Base-by-base conservation (phyloP, 2,113 vertebrate genomes). In the Zapus hudsonius region DNA sequence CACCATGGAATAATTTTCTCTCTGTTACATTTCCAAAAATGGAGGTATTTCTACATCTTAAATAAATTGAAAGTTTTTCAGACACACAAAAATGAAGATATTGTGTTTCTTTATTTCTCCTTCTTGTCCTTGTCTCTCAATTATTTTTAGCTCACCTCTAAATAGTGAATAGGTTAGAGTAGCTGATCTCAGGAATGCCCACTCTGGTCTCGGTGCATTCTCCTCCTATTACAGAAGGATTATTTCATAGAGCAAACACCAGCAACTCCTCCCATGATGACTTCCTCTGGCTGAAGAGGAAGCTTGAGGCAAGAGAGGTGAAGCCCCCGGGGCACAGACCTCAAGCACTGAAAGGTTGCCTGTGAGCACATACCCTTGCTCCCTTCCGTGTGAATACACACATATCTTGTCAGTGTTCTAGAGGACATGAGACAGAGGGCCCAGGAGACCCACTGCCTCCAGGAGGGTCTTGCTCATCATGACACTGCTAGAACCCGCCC, bases 61-160 rank as follows among this genome's bases (percentile, higher is more conserved):
- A 95, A 96, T 95, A 94, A 96, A 89, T 42, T 27, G 66, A 31
- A 38, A 36, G n/a, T 86, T 79, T 52, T 33, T 10, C 19, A 38
- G 4, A 17, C 36, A 55, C 72, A n/a, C 52, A 82, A 40, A 84
- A 38, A 70, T 69, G n/a, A 83, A 83, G 42, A 7, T 0, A 3
- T 22, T 7, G 7, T 29, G 44, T 29, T 52, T 84, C 13, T 42
- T 84, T 70, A 23, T 52, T 70, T 84, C 25, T 69, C 23, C 11
- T 33, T n/a, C 7, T 44, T 82, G 29, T 3, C 64, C 10, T 66
- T 29, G 29, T 33, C 27, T 33, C 64, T 66, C 27, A 66, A 25
- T 9, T 52, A 52, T 31, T 33, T 66, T 13, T 10, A 29, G 44
- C 15, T 27, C 44, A 52, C 27, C 13, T 55, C 5, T 55, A 29